Evolutionary conservation across 2,888 invertebrate genomes (phyloP).

Genomic region (Hedychridium roseum): DNA sequence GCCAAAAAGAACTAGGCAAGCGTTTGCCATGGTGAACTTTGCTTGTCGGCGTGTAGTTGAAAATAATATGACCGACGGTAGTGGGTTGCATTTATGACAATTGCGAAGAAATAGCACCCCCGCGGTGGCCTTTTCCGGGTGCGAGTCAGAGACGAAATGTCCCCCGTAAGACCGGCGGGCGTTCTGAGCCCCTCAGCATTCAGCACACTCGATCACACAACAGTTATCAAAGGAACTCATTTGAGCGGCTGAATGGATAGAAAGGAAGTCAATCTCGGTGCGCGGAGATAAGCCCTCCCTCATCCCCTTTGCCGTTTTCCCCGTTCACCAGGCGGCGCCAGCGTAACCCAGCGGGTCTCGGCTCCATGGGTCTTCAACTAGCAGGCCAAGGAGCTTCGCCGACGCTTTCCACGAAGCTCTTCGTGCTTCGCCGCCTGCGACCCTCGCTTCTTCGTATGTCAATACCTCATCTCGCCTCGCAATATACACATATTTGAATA

Average conservation of each 20-base stretch:
- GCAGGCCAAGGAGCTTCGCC: too few relatives aligned
- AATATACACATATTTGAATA: too few relatives aligned
- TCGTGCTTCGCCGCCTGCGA: constrained; percentile 23
- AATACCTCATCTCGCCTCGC: constrained; percentile 31
- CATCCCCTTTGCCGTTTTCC: constrained; percentile 30
- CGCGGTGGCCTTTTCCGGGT: constrained; percentile 14
- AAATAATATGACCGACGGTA: too few relatives aligned
- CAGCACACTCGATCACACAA: constrained; percentile 63
- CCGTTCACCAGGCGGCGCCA: constrained; percentile 10
- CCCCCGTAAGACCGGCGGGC: constrained; percentile 36
- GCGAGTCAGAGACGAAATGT: constrained; percentile 34
- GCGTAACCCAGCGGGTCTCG: constrained; percentile 13
- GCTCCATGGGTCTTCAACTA: constrained; percentile 19
- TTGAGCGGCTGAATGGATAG: constrained; percentile 62
- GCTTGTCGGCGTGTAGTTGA: too few relatives aligned
- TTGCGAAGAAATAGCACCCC: constrained; percentile 20
- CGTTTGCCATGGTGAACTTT: too few relatives aligned
- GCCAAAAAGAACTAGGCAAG: too few relatives aligned
- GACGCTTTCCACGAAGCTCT: constrained; percentile 14
- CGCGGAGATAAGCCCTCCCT: constrained; percentile 61
- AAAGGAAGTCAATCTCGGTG: constrained; percentile 63
- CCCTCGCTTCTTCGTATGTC: constrained; percentile 40
- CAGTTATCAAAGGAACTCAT: constrained; percentile 64
- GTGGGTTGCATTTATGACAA: too few relatives aligned
- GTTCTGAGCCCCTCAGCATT: constrained; percentile 61